These are phyloP conservation scores for Oeneis ivallda DNA, from an alignment of 2,888 invertebrate species.

Conservation along the genomic window DNA sequence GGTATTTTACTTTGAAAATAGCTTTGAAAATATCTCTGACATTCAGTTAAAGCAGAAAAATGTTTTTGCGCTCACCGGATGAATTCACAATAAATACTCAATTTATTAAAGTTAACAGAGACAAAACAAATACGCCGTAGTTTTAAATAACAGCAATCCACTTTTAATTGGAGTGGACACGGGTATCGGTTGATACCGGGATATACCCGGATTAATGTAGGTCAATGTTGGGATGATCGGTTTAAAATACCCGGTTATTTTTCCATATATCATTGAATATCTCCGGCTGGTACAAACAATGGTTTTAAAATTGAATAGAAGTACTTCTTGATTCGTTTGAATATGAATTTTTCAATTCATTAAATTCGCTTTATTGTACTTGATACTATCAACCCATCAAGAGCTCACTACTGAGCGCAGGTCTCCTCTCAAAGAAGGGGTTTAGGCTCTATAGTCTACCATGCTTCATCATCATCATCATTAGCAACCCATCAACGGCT, in stretches of 20 bases:
- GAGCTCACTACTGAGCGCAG: no score
- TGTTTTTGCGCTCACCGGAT: background rate
- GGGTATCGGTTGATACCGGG: constrained; percentile 24
- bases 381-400: no score
- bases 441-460: no score
- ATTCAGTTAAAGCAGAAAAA: constrained; percentile 11
- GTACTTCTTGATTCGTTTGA: no score
- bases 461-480: no score
- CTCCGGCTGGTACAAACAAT: background rate
- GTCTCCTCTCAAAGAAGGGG: no score
- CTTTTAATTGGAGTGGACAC: constrained; percentile 33
- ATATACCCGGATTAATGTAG: constrained; percentile 24
- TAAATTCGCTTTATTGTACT: no score
- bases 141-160: constrained; percentile 31
- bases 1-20: background rate
- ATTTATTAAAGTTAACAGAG: constrained; percentile 27
- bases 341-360: no score
- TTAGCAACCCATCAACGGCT: no score
- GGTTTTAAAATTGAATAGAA: background rate
- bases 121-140: constrained; percentile 22
- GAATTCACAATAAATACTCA: constrained; percentile 10
- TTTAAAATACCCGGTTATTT: constrained; percentile 25
- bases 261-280: constrained; percentile 22
- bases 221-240: constrained; percentile 26
- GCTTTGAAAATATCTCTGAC: background rate